phyloP scores from a whole-genome alignment of 2,113 vertebrate genomes.

The Coptodon rendalli region DNA sequence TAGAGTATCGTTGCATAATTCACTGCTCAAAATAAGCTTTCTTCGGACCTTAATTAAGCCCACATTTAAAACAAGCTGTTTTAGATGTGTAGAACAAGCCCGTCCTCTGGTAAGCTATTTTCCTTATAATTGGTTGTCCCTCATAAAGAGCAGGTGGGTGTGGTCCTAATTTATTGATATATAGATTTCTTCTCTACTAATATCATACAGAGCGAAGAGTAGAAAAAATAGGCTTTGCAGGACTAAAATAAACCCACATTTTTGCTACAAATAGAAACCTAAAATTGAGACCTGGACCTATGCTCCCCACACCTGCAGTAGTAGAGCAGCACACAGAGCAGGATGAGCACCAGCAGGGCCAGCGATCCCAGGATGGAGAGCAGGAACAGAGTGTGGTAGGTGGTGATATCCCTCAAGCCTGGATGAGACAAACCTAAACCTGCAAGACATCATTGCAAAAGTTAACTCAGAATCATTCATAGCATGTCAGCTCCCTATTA shows the following conservation, averaged over 20 bases:
- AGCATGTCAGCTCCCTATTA: background rate
- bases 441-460: slow-evolving; percentile 41
- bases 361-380: slow-evolving; percentile 90
- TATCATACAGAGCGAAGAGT: background rate
- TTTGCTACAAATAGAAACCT: background rate
- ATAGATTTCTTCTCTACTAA: background rate
- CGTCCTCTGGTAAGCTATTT: rapidly evolving
- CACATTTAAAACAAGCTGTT: background rate
- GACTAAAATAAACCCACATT: background rate
- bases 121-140: rapidly evolving
- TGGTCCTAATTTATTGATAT: background rate
- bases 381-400: slow-evolving; percentile 96
- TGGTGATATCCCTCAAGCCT: slow-evolving; percentile 86
- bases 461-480: rapidly evolving
- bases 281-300: slow-evolving; percentile 44
- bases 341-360: slow-evolving; percentile 86
- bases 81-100: background rate
- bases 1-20: background rate
- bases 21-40: background rate
- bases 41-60: rapidly evolving
- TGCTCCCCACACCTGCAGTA: slow-evolving; percentile 86
- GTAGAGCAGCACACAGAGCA: slow-evolving; percentile 93
- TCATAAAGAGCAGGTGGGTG: background rate
- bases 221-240: background rate
- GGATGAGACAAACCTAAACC: slow-evolving; percentile 80